A percentile compares a stretch with the other conserved stretches of the same genome.
Conservation (phyloP, 92 coral and sea anemone genomes). For the Heteractis magnifica region DNA sequence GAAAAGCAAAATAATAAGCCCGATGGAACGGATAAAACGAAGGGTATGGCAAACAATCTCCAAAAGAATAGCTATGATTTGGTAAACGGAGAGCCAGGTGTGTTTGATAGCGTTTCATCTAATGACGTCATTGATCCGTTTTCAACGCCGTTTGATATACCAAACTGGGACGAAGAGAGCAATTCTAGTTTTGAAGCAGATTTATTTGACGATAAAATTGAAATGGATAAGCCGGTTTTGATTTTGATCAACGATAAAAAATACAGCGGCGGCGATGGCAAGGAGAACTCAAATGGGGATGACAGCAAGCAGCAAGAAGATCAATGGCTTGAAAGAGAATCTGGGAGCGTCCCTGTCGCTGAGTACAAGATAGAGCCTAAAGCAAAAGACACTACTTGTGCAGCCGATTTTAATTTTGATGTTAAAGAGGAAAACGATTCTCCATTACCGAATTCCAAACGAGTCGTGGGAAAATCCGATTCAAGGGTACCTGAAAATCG, state of each 20-base stretch:
- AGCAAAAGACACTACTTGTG: not conserved
- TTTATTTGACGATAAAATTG: not conserved
- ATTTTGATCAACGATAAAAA: slow-evolving; percentile 27
- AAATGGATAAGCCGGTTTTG: slow-evolving; percentile 13
- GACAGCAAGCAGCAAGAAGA: not conserved
- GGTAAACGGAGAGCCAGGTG: slow-evolving; percentile 17
- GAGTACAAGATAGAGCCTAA: not conserved
- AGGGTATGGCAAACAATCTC: not conserved
- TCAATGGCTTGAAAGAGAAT: not conserved
- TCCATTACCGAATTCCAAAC: not conserved
- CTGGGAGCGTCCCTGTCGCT: not conserved
- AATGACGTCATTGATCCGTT: slow-evolving; percentile 42
- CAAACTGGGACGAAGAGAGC: slow-evolving; percentile 27
- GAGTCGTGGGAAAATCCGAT: not conserved
- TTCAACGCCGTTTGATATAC: slow-evolving; percentile 26
- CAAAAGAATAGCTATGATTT: not conserved
- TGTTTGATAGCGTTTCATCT: slow-evolving; percentile 24
- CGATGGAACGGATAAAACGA: not conserved
- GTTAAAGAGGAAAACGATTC: not conserved
- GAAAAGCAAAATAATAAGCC: slow-evolving; percentile 6
- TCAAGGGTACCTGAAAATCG: not conserved
- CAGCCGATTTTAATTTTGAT: not conserved
- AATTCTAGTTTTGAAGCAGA: slow-evolving; percentile 18
- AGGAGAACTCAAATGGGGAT: not conserved
- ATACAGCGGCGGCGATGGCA: not conserved